Base-by-base conservation (phyloP, 2,113 vertebrate species). In the Oryzias javanicus region DNA sequence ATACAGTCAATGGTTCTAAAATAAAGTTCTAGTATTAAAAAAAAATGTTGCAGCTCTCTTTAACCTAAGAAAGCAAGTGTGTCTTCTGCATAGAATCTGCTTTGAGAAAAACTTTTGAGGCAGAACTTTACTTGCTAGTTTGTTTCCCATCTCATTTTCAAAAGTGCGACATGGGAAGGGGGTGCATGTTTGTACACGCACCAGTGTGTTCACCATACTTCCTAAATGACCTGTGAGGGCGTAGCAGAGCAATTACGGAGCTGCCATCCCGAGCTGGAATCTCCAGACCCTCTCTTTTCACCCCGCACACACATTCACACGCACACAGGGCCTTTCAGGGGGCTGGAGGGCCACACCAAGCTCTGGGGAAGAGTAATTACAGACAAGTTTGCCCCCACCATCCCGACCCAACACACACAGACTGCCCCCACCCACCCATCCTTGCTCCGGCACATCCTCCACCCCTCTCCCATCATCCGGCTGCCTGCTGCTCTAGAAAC, bases 401-500 rank as follows among this genome's bases (percentile, higher is more conserved):
- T 35, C 8, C 35, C 35, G 8, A 12, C 35, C 35, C 35, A 35
- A 35, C 35, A 35, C 35, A 35, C 35, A 35, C 35, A 63, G 40
- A 55, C 35, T 68, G 60, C 78, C 67, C 72, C 64, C 68, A 49
- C 19, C 49, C 53, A 44, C 60, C 55, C 50, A 6, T 55, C 46
- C 49, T 57, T 52, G 3, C 66, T 64, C 68, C 58, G 24, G 35
- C 35, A 35, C 56, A 49, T 54, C 13, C 69, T 67, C 54, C 63
- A 54, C 72, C 67, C 55, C 49, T 65, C 73, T 86, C 69, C 80
- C 86, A 78, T 71, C 89, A 91, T 91, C 90, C 88, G 90, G 90
- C 82, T 84, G 82, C 90, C 89, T 86, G 90, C 89, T 91, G 91
- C 83, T 91, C 61, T 68, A 79, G 72, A 88, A 91, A 81, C 82